Evolutionary conservation across 2,888 invertebrate genomes (phyloP).

Genomic region (Unio pictorum): DNA sequence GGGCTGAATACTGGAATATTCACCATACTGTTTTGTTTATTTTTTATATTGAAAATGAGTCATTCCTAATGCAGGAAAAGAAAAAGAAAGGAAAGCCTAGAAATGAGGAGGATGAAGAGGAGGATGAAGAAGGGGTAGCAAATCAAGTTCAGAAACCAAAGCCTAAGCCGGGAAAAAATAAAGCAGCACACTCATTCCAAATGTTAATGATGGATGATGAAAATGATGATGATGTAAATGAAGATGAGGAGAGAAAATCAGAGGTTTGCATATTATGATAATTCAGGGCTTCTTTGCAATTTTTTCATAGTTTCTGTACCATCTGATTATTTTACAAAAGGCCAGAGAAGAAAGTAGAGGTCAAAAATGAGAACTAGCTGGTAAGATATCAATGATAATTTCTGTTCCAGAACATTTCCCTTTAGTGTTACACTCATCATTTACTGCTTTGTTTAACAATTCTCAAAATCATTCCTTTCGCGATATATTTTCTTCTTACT

Average conservation of each 20-base stretch:
- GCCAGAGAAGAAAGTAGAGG: conserved; percentile 6
- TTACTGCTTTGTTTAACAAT: too few relatives aligned
- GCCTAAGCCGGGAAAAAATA: conserved; percentile 7
- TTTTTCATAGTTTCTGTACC: neutral
- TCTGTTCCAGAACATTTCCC: too few relatives aligned
- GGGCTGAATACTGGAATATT: too few relatives aligned
- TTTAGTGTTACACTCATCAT: too few relatives aligned
- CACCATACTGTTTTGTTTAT: too few relatives aligned
- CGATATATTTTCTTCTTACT: too few relatives aligned
- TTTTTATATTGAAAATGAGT: too few relatives aligned
- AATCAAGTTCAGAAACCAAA: too few relatives aligned
- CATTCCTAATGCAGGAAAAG: conserved; percentile 12
- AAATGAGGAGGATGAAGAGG: conserved; percentile 21
- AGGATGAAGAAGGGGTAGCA: conserved; percentile 16
- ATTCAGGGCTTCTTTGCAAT: neutral
- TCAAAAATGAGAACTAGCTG: neutral
- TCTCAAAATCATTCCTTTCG: too few relatives aligned
- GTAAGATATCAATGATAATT: too few relatives aligned
- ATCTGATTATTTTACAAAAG: neutral
- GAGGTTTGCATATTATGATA: conserved; percentile 5
- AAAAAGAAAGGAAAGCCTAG: conserved; percentile 20
- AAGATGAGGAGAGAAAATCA: conserved; percentile 20
- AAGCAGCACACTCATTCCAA: conserved; percentile 41
- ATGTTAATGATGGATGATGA: conserved; percentile 52
- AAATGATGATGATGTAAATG: conserved; percentile 36